Evolutionary conservation across 2,113 vertebrate genomes (phyloP).

Genomic region (Coregonus clupeaformis): DNA sequence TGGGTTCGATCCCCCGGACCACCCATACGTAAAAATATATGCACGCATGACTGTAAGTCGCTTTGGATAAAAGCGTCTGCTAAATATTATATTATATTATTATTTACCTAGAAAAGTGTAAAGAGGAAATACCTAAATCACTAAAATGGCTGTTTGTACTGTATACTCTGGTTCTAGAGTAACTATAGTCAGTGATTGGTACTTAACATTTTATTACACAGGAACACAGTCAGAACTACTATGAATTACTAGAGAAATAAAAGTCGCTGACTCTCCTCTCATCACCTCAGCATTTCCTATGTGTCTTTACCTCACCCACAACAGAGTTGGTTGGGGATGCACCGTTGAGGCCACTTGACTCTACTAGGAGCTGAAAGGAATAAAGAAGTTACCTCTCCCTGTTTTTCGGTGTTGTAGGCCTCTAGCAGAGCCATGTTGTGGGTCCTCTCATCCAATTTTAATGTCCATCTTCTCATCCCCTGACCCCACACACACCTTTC

Average conservation of each 20-base stretch:
- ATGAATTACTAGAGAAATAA: neutral
- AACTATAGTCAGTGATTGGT: neutral
- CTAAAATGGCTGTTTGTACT: neutral
- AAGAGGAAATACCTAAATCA: neutral
- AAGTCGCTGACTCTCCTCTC: neutral
- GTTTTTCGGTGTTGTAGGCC: neutral
- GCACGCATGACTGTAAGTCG: no score
- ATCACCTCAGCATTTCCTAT: neutral
- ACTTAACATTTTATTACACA: neutral
- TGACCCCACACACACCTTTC: slow-evolving; percentile 6
- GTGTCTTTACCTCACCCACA: no score
- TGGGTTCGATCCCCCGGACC: no score
- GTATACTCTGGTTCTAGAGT: neutral
- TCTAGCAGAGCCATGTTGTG: neutral
- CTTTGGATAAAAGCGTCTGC: no score
- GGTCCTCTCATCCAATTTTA: neutral
- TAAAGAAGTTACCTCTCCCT: neutral
- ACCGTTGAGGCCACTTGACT: no score
- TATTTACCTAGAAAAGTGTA: neutral
- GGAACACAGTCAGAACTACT: neutral
- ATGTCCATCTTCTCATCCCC: neutral
- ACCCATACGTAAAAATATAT: no score
- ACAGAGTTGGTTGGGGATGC: no score
- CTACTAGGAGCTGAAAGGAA: no score
- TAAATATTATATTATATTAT: no score